Evolutionary conservation across 2,113 vertebrate species (phyloP), one percentile per base, ranked within the genome.

Genomic region (Pleuronectes platessa): DNA sequence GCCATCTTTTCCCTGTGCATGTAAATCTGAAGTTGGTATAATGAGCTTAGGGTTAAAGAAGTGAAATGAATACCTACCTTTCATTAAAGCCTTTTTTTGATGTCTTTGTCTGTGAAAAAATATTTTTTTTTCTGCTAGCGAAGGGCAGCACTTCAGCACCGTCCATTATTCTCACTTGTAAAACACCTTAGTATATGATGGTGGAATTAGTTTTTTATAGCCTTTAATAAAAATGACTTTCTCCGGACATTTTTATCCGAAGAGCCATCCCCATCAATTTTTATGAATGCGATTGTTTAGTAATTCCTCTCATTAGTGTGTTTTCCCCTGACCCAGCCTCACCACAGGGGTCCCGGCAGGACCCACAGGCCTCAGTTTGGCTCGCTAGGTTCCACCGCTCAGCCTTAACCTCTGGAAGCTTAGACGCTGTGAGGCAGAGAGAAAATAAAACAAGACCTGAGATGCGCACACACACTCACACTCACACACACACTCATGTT

Each of bases 381-480:
- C 77, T 78, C 83, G 86, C 79, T 60, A 64, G 83, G 82, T 84
- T 84, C 78, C 79, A 80, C 79, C 68, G 55, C 83, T 87, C 88
- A 78, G 88, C 79, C 83, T 87, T 91, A 84, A 93, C 90, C 91
- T 77, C 88, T 90, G 83, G 71, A 90, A 88, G 80, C 82, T 51
- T 26, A 61, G 63, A 82, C 58, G 87, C 91, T 90, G 75, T 64
- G 73, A 90, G 89, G 89, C 89, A 89, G 74, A 89, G 79, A 82
- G 70, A 90, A 86, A 90, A 87, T 86, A 90, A 89, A 86, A 85
- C 78, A 89, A 89, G 73, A 71, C 86, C 81, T 86, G 17, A 74
- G 76, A 86, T 21, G 12, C 11, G 3, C 54, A 8, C 31, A 31
- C 31, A 27, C 27, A 5, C 27, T 4, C 27, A 4, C 27, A 27